These are phyloP conservation scores for Hydractinia symbiolongicarpus DNA, from an alignment of 30 jellyfish, hydroid and myxozoan genomes.

Conservation along the genomic window DNA sequence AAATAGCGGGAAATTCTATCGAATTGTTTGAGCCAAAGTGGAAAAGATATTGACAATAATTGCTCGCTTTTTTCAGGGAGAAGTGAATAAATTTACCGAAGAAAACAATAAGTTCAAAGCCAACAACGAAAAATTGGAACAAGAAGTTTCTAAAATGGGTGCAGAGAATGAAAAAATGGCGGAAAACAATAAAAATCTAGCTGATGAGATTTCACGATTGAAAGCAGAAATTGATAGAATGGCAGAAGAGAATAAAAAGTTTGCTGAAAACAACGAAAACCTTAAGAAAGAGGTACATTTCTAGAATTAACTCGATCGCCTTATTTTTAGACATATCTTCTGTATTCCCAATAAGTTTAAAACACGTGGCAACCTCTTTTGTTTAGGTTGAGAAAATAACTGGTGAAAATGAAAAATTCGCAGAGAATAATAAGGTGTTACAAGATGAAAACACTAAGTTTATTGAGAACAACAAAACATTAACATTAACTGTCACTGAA, in stretches of 20 bases:
- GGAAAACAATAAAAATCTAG: conserved; percentile 67
- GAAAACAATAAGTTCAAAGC: conserved; percentile 71
- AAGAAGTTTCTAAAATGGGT: conserved; percentile 57
- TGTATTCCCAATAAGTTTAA: not conserved
- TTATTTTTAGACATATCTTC: not conserved
- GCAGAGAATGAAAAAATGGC: conserved; percentile 75
- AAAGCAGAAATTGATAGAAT: conserved; percentile 67
- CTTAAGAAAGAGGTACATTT: conserved; percentile 57
- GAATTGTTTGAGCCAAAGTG: too few relatives aligned
- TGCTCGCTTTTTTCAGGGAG: conserved; percentile 10
- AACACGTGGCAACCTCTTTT: not conserved
- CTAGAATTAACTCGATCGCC: too few relatives aligned
- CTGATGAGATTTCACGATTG: conserved; percentile 52
- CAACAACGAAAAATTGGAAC: conserved; percentile 51
- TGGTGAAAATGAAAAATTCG: conserved; percentile 69
- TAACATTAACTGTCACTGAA: conserved; percentile 62
- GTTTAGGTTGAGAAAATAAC: conserved; percentile 64
- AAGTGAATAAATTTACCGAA: conserved; percentile 65
- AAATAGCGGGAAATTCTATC: too few relatives aligned
- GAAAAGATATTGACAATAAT: too few relatives aligned
- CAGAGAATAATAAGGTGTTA: conserved; percentile 65
- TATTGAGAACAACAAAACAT: conserved; percentile 63
- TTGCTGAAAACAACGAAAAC: conserved; percentile 81
- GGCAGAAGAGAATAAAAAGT: conserved; percentile 72
- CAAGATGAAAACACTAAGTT: conserved; percentile 71